Conservation (phyloP, 2,113 vertebrate species). For the Glaucidium brasilianum region DNA sequence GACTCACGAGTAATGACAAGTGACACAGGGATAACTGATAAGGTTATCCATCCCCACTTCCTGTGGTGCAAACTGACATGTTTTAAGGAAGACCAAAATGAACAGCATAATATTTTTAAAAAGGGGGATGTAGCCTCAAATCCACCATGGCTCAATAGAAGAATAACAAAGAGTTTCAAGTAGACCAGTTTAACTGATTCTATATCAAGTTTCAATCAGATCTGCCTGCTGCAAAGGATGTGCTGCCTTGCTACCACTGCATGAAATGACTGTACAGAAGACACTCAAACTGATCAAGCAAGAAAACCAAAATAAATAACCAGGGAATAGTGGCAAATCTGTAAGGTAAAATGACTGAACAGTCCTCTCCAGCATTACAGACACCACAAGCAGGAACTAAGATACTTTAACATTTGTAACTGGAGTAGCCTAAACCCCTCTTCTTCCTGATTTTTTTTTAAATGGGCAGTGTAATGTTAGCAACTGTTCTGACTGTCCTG, state of each 20-base stretch:
- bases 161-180: background rate
- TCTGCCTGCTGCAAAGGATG: background rate
- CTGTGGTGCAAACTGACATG: background rate
- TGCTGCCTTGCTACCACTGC: background rate
- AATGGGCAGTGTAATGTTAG: background rate
- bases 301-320: background rate
- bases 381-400: background rate
- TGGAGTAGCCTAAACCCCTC: background rate
- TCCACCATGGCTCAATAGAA: background rate
- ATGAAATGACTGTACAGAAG: background rate
- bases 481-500: background rate
- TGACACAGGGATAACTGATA: background rate
- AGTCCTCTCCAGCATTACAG: background rate
- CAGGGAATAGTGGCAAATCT: background rate
- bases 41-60: background rate
- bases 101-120: background rate
- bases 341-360: background rate
- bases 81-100: background rate
- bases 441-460: background rate
- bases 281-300: background rate
- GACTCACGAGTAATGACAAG: background rate
- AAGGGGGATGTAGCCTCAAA: background rate
- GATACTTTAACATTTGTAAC: background rate
- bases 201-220: background rate
- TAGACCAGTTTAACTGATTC: background rate